These are phyloP conservation scores for Ophiothrix spiculata DNA, from an alignment of 35 echinoderm and acorn worm species.

Conservation along the genomic window DNA sequence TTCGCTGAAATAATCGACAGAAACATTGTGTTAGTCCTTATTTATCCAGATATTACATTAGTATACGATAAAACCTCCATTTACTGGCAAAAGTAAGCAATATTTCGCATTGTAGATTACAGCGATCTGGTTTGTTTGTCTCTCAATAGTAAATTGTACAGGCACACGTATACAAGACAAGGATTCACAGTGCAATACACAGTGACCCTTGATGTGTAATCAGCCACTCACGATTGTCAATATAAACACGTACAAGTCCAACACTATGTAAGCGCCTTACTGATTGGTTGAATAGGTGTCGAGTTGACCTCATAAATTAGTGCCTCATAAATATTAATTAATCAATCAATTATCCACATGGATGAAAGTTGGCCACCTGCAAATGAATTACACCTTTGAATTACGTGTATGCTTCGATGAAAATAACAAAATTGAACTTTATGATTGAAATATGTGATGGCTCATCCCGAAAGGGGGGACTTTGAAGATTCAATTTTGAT, in stretches of 20 bases:
- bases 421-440: no score
- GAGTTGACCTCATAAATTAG: background rate
- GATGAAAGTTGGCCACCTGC: constrained; percentile 6
- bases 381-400: constrained; percentile 2
- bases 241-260: background rate
- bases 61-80: background rate
- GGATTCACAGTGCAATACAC: background rate
- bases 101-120: background rate
- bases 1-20: constrained; percentile 7
- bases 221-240: background rate
- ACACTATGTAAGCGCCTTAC: background rate
- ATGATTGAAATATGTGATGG: no score
- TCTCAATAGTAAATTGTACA: background rate
- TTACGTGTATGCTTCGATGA: background rate
- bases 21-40: constrained; percentile 1
- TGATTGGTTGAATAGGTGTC: background rate
- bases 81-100: background rate
- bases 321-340: background rate
- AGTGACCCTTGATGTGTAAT: constrained; percentile 8
- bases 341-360: constrained; percentile 12
- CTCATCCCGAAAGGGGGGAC: no score
- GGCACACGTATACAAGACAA: background rate
- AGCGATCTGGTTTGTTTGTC: background rate
- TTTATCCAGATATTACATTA: background rate
- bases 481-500: no score